Conservation (phyloP, 2,888 invertebrate species). For the Protodeltote pygarga region DNA sequence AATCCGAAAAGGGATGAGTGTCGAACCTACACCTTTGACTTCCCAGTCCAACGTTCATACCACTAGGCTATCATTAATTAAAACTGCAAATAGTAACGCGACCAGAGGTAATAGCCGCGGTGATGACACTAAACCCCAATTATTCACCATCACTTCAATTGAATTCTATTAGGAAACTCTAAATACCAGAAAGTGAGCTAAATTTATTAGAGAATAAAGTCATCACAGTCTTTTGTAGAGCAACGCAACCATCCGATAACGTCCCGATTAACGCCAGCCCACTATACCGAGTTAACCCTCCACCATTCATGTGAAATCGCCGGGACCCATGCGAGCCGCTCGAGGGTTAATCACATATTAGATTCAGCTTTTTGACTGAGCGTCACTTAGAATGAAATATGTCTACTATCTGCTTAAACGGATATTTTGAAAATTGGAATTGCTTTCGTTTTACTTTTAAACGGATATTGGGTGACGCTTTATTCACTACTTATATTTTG, state of each 20-base stretch:
- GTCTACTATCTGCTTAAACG: constrained; percentile 21
- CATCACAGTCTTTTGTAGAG: constrained; percentile 55
- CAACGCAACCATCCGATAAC: constrained; percentile 35
- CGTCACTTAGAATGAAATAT: constrained; percentile 49
- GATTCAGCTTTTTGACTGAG: constrained; percentile 55
- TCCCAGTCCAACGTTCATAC: too few species aligned
- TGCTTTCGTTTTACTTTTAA: constrained; percentile 1
- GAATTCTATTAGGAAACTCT: too few species aligned
- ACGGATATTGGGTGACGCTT: neutral
- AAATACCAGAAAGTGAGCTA: constrained; percentile 44
- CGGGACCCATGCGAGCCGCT: constrained; percentile 51
- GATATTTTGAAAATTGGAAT: constrained; percentile 32
- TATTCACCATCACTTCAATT: too few species aligned
- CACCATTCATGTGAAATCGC: constrained; percentile 57
- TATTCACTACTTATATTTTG: neutral
- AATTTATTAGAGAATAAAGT: constrained; percentile 61
- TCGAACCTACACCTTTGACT: too few species aligned
- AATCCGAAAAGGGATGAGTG: too few species aligned
- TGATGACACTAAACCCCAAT: too few species aligned
- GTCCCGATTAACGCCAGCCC: constrained; percentile 47
- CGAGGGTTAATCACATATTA: constrained; percentile 59
- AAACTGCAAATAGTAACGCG: too few species aligned
- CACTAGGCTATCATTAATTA: too few species aligned
- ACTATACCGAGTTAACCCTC: constrained; percentile 44
- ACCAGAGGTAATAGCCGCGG: too few species aligned